phyloP scores from a whole-genome alignment of 2,888 invertebrate species.

The Julus scandinavius region DNA sequence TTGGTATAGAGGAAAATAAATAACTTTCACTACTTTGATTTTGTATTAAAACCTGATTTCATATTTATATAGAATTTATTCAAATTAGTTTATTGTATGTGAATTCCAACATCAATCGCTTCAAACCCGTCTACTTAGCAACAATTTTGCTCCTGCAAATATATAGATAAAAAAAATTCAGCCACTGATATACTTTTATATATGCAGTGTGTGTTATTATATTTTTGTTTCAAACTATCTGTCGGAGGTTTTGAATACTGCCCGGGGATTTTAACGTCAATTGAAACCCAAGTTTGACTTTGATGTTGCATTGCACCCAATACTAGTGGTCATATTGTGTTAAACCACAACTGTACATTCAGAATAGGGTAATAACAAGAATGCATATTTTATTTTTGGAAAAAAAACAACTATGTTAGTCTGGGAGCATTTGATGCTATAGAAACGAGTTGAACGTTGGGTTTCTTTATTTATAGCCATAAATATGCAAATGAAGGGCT shows the following conservation, averaged over 20 bases:
- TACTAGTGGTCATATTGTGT: neutral
- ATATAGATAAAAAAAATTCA: neutral
- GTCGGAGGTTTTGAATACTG: neutral
- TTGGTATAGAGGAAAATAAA: too few relatives aligned
- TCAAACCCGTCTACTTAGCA: too few relatives aligned
- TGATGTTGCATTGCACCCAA: neutral
- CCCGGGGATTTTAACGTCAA: neutral
- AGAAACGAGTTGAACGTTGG: neutral
- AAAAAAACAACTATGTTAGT: neutral
- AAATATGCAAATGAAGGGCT: conserved; percentile 47
- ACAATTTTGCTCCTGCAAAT: too few relatives aligned
- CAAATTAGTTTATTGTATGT: too few relatives aligned
- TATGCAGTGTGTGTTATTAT: neutral
- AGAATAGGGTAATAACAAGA: neutral
- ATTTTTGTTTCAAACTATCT: neutral
- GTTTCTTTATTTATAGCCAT: conserved; percentile 13
- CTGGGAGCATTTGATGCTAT: neutral
- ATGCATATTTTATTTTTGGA: neutral
- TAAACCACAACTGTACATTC: conserved; percentile 3
- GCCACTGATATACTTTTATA: neutral
- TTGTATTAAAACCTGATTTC: too few relatives aligned
- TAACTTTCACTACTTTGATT: too few relatives aligned
- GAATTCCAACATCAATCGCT: too few relatives aligned
- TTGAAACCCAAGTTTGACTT: neutral
- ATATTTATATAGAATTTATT: too few relatives aligned